Evolutionary conservation across 2,113 vertebrate species (phyloP).

Genomic region (Taurulus bubalis): DNA sequence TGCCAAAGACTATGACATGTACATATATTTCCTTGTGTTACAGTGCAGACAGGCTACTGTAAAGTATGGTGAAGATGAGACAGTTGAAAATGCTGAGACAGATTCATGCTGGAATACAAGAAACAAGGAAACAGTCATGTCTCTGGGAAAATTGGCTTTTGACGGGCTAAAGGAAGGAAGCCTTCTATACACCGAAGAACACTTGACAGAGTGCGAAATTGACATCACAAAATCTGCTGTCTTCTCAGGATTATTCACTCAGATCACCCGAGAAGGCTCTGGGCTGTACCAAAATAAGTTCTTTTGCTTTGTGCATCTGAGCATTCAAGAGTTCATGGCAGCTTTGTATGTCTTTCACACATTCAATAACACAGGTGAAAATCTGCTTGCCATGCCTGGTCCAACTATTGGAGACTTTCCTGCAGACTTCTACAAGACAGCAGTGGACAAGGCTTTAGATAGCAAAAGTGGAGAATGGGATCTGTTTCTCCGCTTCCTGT

Average conservation of each 20-base stretch:
- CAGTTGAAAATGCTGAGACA: not conserved
- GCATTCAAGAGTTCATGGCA: conserved; percentile 65
- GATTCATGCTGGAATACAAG: conserved; percentile 14
- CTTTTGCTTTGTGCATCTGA: conserved; percentile 61
- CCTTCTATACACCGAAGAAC: conserved; percentile 9
- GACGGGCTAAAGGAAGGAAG: conserved; percentile 18
- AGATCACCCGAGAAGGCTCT: conserved; percentile 5
- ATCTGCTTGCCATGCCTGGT: rapidly evolving
- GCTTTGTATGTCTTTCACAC: conserved; percentile 36
- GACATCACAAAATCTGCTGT: conserved; percentile 26
- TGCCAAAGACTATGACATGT: conserved; percentile 60
- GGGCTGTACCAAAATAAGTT: not conserved
- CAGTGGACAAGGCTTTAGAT: conserved; percentile 44
- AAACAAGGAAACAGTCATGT: conserved; percentile 45
- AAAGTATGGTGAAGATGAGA: conserved; percentile 22
- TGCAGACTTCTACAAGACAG: conserved; percentile 35
- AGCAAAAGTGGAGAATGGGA: conserved; percentile 56
- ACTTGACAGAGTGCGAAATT: rapidly evolving
- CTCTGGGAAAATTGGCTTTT: conserved; percentile 50
- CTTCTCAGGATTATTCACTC: conserved; percentile 63
- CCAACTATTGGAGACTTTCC: rapidly evolving
- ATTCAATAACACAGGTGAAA: conserved; percentile 17
- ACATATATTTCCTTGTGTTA: conserved; percentile 46
- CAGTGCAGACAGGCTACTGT: conserved; percentile 54
- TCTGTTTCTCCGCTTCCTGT: conserved; percentile 64